A percentile compares a stretch with the other conserved stretches of the same genome.
Conservation (phyloP, 2,888 invertebrate genomes). For the Endomychus coccineus region DNA sequence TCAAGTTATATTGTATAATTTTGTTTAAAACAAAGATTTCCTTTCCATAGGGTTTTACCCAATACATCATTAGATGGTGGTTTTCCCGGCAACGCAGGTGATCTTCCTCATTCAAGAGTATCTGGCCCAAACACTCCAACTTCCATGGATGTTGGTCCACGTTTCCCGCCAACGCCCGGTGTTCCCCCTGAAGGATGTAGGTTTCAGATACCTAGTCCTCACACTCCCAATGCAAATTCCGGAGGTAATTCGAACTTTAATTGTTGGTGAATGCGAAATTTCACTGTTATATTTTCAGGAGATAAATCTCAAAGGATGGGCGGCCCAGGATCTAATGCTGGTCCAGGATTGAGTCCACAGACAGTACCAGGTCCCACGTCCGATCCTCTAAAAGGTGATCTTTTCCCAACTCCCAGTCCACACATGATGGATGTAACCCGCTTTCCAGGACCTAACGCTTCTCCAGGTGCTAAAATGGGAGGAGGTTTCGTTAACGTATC, state of each 20-base stretch:
- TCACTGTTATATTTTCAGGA: slow-evolving; percentile 25
- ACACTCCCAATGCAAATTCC: slow-evolving; percentile 39
- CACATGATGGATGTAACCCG: slow-evolving; percentile 47
- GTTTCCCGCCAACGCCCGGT: slow-evolving; percentile 41
- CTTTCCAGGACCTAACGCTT: slow-evolving; percentile 44
- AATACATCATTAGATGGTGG: slow-evolving; percentile 40
- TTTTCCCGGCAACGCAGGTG: slow-evolving; percentile 39
- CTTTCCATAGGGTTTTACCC: slow-evolving; percentile 34
- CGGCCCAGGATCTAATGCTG: slow-evolving; percentile 35
- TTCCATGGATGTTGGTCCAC: slow-evolving; percentile 43
- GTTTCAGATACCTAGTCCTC: slow-evolving; percentile 49
- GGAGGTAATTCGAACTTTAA: slow-evolving; percentile 16
- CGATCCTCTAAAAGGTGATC: slow-evolving; percentile 39
- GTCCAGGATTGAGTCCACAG: slow-evolving; percentile 41
- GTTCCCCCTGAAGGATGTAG: slow-evolving; percentile 41
- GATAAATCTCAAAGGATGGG: slow-evolving; percentile 37
- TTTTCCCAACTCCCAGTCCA: slow-evolving; percentile 40
- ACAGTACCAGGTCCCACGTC: slow-evolving; percentile 40
- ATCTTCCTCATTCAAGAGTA: slow-evolving; percentile 39
- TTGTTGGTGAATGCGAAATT: neutral
- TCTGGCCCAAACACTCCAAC: slow-evolving; percentile 50
- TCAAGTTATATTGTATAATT: too few relatives aligned
- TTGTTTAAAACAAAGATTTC: slow-evolving; percentile 5
- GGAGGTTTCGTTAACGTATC: slow-evolving; percentile 44
- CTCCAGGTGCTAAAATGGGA: slow-evolving; percentile 40